Conservation (phyloP, 1,140 invertebrate species). For the Argopecten irradians region DNA sequence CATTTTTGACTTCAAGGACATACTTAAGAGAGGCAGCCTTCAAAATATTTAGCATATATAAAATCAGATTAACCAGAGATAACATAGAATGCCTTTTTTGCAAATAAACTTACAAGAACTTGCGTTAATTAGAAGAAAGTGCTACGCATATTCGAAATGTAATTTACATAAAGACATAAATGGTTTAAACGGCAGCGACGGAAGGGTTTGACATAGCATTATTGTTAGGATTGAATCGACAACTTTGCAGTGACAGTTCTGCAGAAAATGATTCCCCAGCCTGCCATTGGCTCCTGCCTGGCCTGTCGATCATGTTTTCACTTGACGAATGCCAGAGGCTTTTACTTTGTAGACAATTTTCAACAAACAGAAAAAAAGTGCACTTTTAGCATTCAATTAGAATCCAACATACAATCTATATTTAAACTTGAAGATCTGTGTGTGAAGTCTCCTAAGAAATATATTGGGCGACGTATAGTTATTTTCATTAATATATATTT, state of each 20-base stretch:
- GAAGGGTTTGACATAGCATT: conserved; percentile 21
- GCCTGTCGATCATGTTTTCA: background rate
- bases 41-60: background rate
- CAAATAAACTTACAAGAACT: background rate
- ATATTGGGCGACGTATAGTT: background rate
- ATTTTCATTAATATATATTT: background rate
- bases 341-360: conserved; percentile 6
- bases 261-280: background rate
- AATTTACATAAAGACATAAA: conserved; percentile 23
- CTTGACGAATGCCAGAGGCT: conserved; percentile 19
- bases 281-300: conserved; percentile 1
- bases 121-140: background rate
- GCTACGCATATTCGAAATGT: conserved; percentile 17
- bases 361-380: background rate
- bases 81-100: background rate
- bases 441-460: background rate
- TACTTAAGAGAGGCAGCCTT: background rate
- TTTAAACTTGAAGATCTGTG: background rate
- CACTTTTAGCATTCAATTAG: background rate
- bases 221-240: background rate
- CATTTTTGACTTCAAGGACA: conserved; percentile 21
- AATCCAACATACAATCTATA: background rate
- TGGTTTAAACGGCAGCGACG: conserved; percentile 10
- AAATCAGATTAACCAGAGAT: background rate
- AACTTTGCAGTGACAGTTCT: background rate